Evolutionary conservation across 2,888 invertebrate genomes (phyloP).

Genomic region (Hydrotaea diabolus): DNA sequence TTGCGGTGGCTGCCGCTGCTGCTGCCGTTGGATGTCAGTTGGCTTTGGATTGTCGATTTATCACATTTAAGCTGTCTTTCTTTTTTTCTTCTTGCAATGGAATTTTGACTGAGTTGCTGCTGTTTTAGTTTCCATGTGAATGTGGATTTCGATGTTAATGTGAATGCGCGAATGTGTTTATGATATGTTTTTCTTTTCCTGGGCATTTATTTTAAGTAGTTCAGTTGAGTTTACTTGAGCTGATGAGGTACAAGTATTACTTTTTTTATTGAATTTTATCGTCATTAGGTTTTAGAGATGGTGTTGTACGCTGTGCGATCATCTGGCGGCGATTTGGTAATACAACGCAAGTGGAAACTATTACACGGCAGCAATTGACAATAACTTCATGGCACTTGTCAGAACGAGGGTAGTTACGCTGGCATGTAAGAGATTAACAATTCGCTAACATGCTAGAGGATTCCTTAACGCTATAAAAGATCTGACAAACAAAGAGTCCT

Average conservation of each 20-base stretch:
- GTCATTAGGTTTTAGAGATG: background rate
- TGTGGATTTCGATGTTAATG: background rate
- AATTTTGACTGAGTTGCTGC: background rate
- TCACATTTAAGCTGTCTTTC: slow-evolving; percentile 37
- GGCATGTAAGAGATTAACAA: too few relatives aligned
- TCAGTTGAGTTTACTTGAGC: background rate
- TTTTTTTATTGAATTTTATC: slow-evolving; percentile 28
- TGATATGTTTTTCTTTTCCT: slow-evolving; percentile 7
- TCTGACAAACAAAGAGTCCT: too few relatives aligned
- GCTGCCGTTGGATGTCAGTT: background rate
- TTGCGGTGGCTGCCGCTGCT: background rate
- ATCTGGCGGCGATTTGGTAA: slow-evolving; percentile 26
- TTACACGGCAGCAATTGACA: slow-evolving; percentile 23
- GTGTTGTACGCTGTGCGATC: background rate
- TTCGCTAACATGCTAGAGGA: too few relatives aligned
- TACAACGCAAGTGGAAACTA: slow-evolving; percentile 39
- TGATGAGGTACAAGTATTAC: background rate
- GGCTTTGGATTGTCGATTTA: slow-evolving; percentile 21
- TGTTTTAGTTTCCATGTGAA: background rate
- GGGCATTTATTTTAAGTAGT: background rate
- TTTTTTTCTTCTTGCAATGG: background rate
- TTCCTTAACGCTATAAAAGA: too few relatives aligned
- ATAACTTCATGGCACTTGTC: background rate
- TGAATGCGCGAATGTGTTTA: too few relatives aligned
- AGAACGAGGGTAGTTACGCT: background rate